Percentiles rank a stretch among this genome's conserved stretches.
Conservation (phyloP, 2,113 vertebrate species). For the Gymnocephalus cernua region DNA sequence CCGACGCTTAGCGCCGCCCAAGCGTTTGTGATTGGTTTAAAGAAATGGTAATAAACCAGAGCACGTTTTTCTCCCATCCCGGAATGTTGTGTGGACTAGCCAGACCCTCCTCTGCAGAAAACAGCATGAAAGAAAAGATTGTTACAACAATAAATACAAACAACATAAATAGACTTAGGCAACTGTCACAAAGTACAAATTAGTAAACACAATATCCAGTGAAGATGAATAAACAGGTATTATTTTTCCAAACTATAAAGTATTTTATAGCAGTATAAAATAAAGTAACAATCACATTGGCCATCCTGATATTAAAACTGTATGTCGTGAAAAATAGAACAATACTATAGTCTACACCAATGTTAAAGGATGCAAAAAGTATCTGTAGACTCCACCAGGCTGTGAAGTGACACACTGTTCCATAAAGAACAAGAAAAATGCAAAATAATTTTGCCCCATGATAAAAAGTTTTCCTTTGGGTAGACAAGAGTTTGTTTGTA, state of each 20-base stretch:
- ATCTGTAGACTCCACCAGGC: neutral
- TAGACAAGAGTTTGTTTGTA: neutral
- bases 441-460: neutral
- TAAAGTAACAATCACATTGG: neutral
- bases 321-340: neutral
- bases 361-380: too few species aligned
- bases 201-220: neutral
- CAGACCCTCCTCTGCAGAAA: too few species aligned
- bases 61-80: too few species aligned
- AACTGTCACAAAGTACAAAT: neutral
- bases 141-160: neutral
- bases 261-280: neutral
- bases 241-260: neutral
- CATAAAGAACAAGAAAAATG: neutral
- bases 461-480: neutral
- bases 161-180: neutral
- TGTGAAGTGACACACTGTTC: neutral
- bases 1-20: too few species aligned
- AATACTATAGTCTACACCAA: too few species aligned
- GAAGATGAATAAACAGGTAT: neutral
- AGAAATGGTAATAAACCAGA: too few species aligned
- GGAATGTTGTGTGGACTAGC: too few species aligned
- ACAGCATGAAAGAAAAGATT: neutral
- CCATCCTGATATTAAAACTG: neutral
- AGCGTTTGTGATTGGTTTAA: too few species aligned